Percentiles rank a stretch among this genome's conserved stretches.
These are phyloP conservation scores for Ornithoptera priamus DNA, from an alignment of 2,888 invertebrate species.

Conservation along the genomic window DNA sequence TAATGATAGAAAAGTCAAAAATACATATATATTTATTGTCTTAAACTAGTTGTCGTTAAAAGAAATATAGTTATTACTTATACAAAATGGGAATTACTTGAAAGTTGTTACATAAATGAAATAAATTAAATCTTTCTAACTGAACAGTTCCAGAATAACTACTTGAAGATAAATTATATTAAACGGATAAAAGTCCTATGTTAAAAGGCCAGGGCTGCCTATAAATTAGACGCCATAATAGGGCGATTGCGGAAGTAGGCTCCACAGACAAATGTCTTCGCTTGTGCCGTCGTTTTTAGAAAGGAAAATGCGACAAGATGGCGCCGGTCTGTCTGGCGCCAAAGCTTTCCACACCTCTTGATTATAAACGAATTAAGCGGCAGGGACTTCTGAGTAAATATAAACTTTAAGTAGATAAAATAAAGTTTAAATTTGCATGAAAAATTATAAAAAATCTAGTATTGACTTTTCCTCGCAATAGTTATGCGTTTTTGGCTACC, in stretches of 20 bases:
- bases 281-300: constrained; percentile 48
- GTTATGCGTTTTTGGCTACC: constrained; percentile 39
- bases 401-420: neutral
- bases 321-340: constrained; percentile 69
- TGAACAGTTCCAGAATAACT: constrained; percentile 11
- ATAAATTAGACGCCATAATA: constrained; percentile 67
- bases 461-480: constrained; percentile 50
- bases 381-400: constrained; percentile 7
- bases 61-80: too few relatives aligned
- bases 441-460: constrained; percentile 40
- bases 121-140: constrained; percentile 20
- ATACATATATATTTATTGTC: neutral
- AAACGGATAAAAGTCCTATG: constrained; percentile 24
- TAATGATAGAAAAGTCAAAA: neutral
- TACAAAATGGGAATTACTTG: too few relatives aligned
- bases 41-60: neutral
- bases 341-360: constrained; percentile 48
- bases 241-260: constrained; percentile 61
- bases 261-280: constrained; percentile 53
- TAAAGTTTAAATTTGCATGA: constrained; percentile 36
- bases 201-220: constrained; percentile 22
- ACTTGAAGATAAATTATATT: constrained; percentile 26
- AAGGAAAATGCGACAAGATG: constrained; percentile 59
- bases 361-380: constrained; percentile 37
- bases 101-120: neutral